Conservation (phyloP, 2,888 invertebrate genomes). For the Eulithis prunata region DNA sequence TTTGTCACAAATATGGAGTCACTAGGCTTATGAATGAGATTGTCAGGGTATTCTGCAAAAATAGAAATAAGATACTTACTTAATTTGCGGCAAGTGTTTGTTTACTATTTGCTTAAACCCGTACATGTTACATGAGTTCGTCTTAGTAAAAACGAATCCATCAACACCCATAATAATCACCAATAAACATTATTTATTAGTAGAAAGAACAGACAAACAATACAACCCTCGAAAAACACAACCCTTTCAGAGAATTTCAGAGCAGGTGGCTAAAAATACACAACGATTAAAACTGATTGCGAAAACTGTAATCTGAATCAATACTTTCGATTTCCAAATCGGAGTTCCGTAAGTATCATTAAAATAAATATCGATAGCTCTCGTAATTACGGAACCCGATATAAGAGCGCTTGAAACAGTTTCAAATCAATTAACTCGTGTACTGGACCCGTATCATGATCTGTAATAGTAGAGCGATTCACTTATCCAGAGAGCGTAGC, state of each 20-base stretch:
- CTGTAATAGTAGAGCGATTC: not conserved
- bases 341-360: constrained; percentile 22
- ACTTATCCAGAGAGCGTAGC: not conserved
- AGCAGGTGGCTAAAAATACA: not conserved
- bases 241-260: too few relatives aligned
- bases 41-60: too few relatives aligned
- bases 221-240: not conserved
- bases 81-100: too few relatives aligned
- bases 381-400: constrained; percentile 35
- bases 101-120: too few relatives aligned
- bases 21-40: too few relatives aligned
- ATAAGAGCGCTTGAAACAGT: constrained; percentile 31
- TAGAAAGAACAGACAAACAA: too few relatives aligned
- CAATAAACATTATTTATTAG: too few relatives aligned
- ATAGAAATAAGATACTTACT: too few relatives aligned
- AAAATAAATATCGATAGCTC: constrained; percentile 27
- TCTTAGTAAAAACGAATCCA: too few relatives aligned
- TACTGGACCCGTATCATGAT: constrained; percentile 8
- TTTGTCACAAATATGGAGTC: too few relatives aligned
- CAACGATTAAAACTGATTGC: not conserved
- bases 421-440: constrained; percentile 33
- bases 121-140: too few relatives aligned
- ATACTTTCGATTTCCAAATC: constrained; percentile 25
- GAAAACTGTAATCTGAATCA: constrained; percentile 6
- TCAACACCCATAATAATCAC: too few relatives aligned